phyloP scores from a whole-genome alignment of 2,113 vertebrate genomes.

The Eptesicus fuscus region DNA sequence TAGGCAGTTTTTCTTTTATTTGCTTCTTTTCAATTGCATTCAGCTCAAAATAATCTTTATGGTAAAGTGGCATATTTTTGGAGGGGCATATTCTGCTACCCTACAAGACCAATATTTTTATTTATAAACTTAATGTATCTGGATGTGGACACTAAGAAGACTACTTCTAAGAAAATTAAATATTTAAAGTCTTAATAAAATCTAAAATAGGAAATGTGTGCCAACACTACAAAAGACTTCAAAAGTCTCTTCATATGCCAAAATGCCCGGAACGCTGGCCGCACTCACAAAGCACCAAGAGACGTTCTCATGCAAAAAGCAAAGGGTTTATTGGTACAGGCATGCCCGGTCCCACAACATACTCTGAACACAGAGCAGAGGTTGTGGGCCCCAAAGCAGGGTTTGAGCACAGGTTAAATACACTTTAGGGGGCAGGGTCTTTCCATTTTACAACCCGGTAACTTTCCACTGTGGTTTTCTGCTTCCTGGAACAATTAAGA shows the following conservation, averaged over 20 bases:
- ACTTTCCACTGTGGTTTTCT: no score
- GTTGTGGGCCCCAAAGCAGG: no score
- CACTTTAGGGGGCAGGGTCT: no score
- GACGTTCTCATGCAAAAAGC: no score
- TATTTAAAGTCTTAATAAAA: slow-evolving; percentile 65
- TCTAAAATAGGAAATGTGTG: slow-evolving; percentile 13
- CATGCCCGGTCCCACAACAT: no score
- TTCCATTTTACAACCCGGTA: no score
- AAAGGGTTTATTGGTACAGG: no score
- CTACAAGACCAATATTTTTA: not conserved
- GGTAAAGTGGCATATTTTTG: not conserved
- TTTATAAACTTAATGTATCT: slow-evolving; percentile 9
- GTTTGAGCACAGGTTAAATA: no score
- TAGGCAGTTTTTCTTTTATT: not conserved
- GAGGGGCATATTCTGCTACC: not conserved
- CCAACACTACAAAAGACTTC: slow-evolving; percentile 44
- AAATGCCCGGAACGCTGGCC: no score
- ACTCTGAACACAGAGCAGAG: no score
- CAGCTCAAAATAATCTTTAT: not conserved
- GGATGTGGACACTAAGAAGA: not conserved
- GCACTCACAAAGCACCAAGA: no score
- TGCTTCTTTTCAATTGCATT: not conserved
- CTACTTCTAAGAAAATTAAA: slow-evolving; percentile 54
- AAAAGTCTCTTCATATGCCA: slow-evolving; percentile 60
- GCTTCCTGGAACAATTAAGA: no score